A percentile compares a stretch with the other conserved stretches of the same genome.
Evolutionary conservation across 2,113 vertebrate species (phyloP).

Genomic region (Brachyistius frenatus): DNA sequence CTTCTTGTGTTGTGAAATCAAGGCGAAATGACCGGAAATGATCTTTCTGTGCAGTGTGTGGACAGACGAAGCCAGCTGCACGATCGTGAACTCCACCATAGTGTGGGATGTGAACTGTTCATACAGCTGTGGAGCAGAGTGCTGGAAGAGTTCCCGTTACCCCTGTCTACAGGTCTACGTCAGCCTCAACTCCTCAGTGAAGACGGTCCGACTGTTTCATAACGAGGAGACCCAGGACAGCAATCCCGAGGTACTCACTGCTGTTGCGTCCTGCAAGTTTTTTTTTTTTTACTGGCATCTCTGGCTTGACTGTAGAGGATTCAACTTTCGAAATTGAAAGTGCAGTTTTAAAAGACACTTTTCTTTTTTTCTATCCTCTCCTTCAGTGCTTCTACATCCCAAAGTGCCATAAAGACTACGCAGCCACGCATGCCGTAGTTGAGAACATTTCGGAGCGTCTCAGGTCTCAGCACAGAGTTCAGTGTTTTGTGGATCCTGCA

Average conservation of each 20-base stretch:
- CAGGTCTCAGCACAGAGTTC: slow-evolving; percentile 88
- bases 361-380: slow-evolving; percentile 16
- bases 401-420: slow-evolving; percentile 91
- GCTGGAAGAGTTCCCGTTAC: slow-evolving; percentile 91
- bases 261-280: neutral
- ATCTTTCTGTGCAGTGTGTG: slow-evolving; percentile 85
- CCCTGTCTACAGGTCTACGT: slow-evolving; percentile 95
- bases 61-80: slow-evolving; percentile 91
- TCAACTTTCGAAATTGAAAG: no score
- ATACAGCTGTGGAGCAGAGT: slow-evolving; percentile 92
- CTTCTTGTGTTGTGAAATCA: no score
- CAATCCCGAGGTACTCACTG: slow-evolving; percentile 88
- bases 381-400: slow-evolving; percentile 93
- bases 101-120: slow-evolving; percentile 92
- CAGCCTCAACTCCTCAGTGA: slow-evolving; percentile 90
- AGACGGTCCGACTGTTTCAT: slow-evolving; percentile 91
- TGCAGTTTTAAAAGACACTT: neutral
- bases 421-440: slow-evolving; percentile 86
- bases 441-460: slow-evolving; percentile 91
- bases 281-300: no score
- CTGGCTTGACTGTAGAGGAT: no score
- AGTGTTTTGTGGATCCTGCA: slow-evolving; percentile 89
- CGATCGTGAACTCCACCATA: slow-evolving; percentile 90
- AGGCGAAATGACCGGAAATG: no score
- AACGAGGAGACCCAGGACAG: slow-evolving; percentile 91